These are phyloP conservation scores for Bothrops jararaca DNA, from an alignment of 2,113 vertebrate species.

Conservation along the genomic window DNA sequence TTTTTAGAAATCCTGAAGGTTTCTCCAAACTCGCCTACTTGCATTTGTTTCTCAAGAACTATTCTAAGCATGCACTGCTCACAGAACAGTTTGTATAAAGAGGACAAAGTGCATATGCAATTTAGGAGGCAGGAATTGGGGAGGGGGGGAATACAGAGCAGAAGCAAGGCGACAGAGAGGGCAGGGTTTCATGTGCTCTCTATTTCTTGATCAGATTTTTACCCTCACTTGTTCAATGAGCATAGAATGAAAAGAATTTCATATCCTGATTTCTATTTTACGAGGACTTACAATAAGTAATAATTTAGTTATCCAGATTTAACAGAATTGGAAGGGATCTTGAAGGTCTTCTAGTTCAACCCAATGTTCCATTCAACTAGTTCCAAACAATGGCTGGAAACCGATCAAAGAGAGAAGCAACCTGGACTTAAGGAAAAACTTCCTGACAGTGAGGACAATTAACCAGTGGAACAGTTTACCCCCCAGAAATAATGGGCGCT, in stretches of 20 bases:
- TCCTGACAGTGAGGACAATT: too few relatives aligned
- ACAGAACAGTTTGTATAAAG: background rate
- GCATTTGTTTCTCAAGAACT: constrained; percentile 2
- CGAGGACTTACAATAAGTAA: background rate
- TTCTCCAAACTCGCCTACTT: background rate
- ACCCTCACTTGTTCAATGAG: background rate
- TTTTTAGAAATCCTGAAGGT: constrained; percentile 3
- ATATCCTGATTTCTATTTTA: background rate
- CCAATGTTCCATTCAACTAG: too few relatives aligned
- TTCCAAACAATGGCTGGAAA: too few relatives aligned
- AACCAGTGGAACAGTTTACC: too few relatives aligned
- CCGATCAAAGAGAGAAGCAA: too few relatives aligned
- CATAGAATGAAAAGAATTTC: background rate
- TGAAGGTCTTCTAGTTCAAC: background rate
- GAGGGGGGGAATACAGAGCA: background rate
- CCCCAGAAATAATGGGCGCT: too few relatives aligned
- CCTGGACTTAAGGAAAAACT: too few relatives aligned
- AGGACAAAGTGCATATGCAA: background rate
- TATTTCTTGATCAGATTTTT: background rate
- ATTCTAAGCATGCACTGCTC: background rate
- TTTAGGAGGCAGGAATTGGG: constrained; percentile 10
- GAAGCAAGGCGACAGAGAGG: background rate
- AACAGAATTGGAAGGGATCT: background rate
- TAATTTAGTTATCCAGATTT: background rate
- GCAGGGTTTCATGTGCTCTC: background rate